These are phyloP conservation scores for Callocephalon fimbriatum DNA, from an alignment of 2,113 vertebrate species.

Conservation along the genomic window DNA sequence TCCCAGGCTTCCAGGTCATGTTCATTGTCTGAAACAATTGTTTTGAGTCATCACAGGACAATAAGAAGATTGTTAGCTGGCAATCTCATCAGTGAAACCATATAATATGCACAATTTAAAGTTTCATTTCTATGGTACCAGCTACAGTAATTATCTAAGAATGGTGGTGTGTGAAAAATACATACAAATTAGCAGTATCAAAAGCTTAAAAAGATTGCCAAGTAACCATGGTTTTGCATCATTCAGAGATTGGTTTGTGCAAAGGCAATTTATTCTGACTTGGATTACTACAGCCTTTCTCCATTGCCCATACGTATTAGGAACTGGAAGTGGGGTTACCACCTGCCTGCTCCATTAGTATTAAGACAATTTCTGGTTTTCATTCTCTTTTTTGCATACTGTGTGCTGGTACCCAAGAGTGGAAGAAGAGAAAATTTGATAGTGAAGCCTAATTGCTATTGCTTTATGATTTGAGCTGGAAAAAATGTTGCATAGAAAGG, in stretches of 20 bases:
- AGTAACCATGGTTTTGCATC: slow-evolving; percentile 17
- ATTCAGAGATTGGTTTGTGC: not conserved
- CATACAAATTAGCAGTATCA: not conserved
- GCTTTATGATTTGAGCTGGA: not conserved
- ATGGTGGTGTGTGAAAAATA: not conserved
- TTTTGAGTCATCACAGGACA: slow-evolving; percentile 30
- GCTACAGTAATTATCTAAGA: not conserved
- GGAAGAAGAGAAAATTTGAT: not conserved
- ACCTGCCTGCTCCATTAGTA: slow-evolving; percentile 21
- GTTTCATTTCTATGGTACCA: not conserved
- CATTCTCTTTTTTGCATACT: slow-evolving; percentile 4
- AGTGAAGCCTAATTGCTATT: not conserved
- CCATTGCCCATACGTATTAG: not conserved
- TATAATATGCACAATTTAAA: not conserved
- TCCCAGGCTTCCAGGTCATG: not conserved
- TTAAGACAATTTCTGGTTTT: slow-evolving; percentile 4
- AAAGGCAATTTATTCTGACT: slow-evolving; percentile 45
- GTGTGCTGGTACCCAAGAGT: not conserved
- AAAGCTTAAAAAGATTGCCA: slow-evolving; percentile 9
- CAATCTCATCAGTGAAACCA: not conserved
- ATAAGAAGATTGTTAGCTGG: slow-evolving; percentile 29
- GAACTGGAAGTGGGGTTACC: slow-evolving; percentile 28
- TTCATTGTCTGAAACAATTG: not conserved
- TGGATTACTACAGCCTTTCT: slow-evolving; percentile 49
- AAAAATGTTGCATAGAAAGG: not conserved